A percentile compares a stretch with the other conserved stretches of the same genome.
Conservation (phyloP, 1,140 invertebrate genomes). For the Drosophila repleta region DNA sequence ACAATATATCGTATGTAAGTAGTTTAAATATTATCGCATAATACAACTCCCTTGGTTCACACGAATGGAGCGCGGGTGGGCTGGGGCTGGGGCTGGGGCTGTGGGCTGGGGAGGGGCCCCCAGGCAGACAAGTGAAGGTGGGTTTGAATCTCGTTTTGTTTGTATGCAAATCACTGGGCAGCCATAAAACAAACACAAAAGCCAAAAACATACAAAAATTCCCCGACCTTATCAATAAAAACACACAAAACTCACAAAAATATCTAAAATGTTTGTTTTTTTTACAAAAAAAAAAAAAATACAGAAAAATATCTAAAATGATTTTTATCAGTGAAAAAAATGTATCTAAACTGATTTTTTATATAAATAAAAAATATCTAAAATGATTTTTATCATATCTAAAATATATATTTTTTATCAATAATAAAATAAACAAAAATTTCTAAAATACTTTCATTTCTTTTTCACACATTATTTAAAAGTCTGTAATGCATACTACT, state of each 20-base stretch:
- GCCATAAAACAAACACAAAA: too few relatives aligned
- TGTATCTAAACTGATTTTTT: too few relatives aligned
- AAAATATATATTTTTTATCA: too few relatives aligned
- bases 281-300: constrained; percentile 7
- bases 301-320: neutral
- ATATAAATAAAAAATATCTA: too few relatives aligned
- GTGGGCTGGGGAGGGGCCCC: neutral
- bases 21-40: constrained; percentile 55
- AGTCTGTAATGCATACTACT: too few relatives aligned
- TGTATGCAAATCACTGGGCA: constrained; percentile 61
- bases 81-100: too few relatives aligned
- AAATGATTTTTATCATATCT: too few relatives aligned
- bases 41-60: constrained; percentile 38
- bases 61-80: neutral
- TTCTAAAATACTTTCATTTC: too few relatives aligned
- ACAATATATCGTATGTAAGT: constrained; percentile 37
- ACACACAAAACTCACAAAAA: neutral
- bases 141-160: constrained; percentile 48
- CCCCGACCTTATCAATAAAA: constrained; percentile 53
- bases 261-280: neutral
- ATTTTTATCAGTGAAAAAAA: too few relatives aligned
- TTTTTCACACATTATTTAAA: too few relatives aligned
- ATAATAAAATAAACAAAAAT: too few relatives aligned
- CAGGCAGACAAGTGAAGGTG: neutral
- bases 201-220: constrained; percentile 21